Base-by-base conservation (phyloP, 1,140 invertebrate genomes). In the Drosophila bifasciata region DNA sequence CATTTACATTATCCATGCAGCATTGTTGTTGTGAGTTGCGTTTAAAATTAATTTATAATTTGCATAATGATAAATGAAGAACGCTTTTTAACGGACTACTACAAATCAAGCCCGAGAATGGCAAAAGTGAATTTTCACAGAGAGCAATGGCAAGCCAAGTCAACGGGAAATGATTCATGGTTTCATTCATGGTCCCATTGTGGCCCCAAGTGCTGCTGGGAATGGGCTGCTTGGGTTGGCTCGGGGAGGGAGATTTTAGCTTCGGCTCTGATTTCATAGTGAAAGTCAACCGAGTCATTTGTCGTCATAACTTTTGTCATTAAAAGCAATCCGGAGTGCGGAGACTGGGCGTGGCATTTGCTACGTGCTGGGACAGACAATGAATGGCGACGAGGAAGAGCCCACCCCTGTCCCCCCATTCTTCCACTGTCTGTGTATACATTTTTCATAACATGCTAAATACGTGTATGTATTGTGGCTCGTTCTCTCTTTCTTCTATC, bases 361-460 rank as follows among this genome's bases (percentile, higher is more conserved):
- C 57, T 76, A 85, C 81, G 81, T 85, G 81, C 64, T 64, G 55
- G 48, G 28, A 36, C 52, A 56, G 62, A 85, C 81, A 81, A 86
- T 74, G 77, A 81, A 86, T 74, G 77, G 41, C 79, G 39, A 41
- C 9, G 28, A 43, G 36, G 51, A 43, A 23, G 51, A 62, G 19
- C 15, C 41, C 40, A 16, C 21, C 23, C 23, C 2, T 5, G 40
- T 66, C 62, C 23, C 53, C 55, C 28, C 75, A n/a, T 17, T 55
- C 11, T 21, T 40, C 41, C 17, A 41, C 61, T 25, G 63, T 28
- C 61, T 66, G 41, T 74, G 61, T 73, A 86, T 81, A 78, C 74
- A 86, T 86, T 88, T 86, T 86, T 86, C 83, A 86, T 86, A 81
- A 75, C 83, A 88, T 88, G 74, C 74, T 81, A 88, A 86, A 88